Evolutionary conservation across 2,888 invertebrate species (phyloP).

Genomic region (Hoplodrina ambigua): DNA sequence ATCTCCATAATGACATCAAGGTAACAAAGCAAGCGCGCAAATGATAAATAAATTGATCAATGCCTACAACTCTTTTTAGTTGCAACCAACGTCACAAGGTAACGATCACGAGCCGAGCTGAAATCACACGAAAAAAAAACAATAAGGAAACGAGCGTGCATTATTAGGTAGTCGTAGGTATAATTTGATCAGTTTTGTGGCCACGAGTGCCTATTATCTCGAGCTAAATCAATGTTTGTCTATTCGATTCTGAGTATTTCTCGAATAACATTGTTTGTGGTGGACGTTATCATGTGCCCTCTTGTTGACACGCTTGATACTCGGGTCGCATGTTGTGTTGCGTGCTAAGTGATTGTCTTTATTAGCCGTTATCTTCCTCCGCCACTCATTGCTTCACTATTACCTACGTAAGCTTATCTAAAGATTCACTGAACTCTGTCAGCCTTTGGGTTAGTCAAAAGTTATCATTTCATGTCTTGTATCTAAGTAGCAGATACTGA

Average conservation of each 20-base stretch:
- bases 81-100: slow-evolving; percentile 39
- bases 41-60: slow-evolving; percentile 18
- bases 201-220: slow-evolving; percentile 25
- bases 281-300: slow-evolving; percentile 64
- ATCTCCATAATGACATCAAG: slow-evolving; percentile 22
- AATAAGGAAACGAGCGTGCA: slow-evolving; percentile 40
- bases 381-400: slow-evolving; percentile 28
- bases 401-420: slow-evolving; percentile 35
- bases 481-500: neutral
- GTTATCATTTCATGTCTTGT: slow-evolving; percentile 26
- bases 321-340: slow-evolving; percentile 51
- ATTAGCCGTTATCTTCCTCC: slow-evolving; percentile 55
- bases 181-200: slow-evolving; percentile 5
- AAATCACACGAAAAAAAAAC: slow-evolving; percentile 25
- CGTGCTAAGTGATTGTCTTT: slow-evolving; percentile 55
- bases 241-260: slow-evolving; percentile 62
- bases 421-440: slow-evolving; percentile 18
- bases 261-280: slow-evolving; percentile 68
- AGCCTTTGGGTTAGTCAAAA: slow-evolving; percentile 8
- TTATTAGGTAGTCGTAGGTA: neutral
- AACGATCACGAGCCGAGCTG: neutral
- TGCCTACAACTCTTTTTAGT: slow-evolving; percentile 30
- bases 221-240: slow-evolving; percentile 45
- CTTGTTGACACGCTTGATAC: slow-evolving; percentile 64
- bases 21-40: slow-evolving; percentile 20